Evolutionary conservation across 2,113 vertebrate species (phyloP).

Genomic region (Malaclemys terrapin): DNA sequence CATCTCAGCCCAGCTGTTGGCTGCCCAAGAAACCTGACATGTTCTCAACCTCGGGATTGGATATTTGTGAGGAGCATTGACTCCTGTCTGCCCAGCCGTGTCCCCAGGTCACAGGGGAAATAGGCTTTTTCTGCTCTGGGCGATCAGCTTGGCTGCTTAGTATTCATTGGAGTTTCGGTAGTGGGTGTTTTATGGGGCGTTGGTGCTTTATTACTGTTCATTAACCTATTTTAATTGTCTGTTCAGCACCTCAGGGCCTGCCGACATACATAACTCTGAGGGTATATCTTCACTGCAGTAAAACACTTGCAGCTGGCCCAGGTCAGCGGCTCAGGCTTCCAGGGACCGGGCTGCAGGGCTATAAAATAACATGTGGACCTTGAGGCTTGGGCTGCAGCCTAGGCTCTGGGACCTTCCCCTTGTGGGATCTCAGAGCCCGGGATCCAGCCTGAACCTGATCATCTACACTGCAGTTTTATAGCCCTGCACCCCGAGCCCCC

Average conservation of each 20-base stretch:
- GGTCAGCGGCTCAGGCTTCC: too few species aligned
- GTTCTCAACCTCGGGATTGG: accelerated
- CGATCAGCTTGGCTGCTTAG: neutral
- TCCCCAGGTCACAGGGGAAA: accelerated
- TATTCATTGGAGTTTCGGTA: neutral
- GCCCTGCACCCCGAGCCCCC: neutral
- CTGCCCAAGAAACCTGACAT: neutral
- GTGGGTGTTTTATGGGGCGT: neutral
- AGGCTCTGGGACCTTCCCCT: neutral
- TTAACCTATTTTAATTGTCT: neutral
- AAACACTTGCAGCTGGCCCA: neutral
- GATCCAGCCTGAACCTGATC: neutral
- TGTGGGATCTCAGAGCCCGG: neutral
- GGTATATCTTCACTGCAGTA: neutral
- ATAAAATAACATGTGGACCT: too few species aligned
- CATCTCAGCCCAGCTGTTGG: neutral
- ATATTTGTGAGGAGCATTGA: accelerated
- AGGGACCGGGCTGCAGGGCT: too few species aligned
- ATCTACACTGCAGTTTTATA: too few species aligned
- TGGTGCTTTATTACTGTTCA: neutral
- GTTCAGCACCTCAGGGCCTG: neutral
- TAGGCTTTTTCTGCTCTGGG: neutral
- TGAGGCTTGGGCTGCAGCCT: too few species aligned
- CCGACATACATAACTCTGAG: neutral
- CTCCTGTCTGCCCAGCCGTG: accelerated